phyloP scores from a whole-genome alignment of 64 coral and sea anemone genomes.

The Orbicella faveolata region DNA sequence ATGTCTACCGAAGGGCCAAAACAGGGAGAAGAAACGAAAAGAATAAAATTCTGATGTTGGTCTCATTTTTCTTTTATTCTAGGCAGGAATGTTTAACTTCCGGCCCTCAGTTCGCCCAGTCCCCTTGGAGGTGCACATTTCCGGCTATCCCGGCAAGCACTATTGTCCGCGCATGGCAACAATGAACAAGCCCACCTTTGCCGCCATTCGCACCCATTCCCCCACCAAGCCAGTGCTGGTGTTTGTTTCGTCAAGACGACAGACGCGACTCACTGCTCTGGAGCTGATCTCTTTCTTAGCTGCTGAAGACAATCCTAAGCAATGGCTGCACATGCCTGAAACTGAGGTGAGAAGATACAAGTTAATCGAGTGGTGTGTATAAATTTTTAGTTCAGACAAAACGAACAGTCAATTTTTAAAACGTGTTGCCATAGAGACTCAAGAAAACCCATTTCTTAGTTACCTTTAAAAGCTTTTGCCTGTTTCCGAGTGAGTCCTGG shows the following conservation, averaged over 20 bases:
- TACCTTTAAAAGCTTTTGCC: too few species aligned
- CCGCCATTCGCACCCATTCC: conserved; percentile 90
- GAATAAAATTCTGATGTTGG: not conserved
- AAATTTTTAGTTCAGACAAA: too few species aligned
- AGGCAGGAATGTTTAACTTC: conserved; percentile 99
- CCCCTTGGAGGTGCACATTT: conserved; percentile 94
- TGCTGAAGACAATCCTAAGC: conserved; percentile 85
- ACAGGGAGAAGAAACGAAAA: not conserved
- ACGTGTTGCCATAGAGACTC: too few species aligned
- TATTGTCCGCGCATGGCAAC: conserved; percentile 99
- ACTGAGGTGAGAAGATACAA: conserved; percentile 63
- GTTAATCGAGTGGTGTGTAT: too few species aligned
- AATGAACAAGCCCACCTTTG: conserved; percentile 98
- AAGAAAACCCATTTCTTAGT: too few species aligned
- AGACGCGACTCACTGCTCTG: conserved; percentile 91
- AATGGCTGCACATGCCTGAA: conserved; percentile 99
- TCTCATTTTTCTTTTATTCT: not conserved
- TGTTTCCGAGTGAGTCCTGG: too few species aligned
- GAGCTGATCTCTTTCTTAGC: conserved; percentile 93
- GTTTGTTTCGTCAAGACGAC: conserved; percentile 96
- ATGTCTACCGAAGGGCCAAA: too few species aligned
- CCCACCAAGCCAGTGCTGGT: conserved; percentile 86
- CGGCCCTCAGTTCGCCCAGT: conserved; percentile 96
- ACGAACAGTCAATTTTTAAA: too few species aligned
- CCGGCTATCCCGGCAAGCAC: conserved; percentile 94